phyloP scores from a whole-genome alignment of 2,797 vertebrate species.

The Megaceryle alcyon region DNA sequence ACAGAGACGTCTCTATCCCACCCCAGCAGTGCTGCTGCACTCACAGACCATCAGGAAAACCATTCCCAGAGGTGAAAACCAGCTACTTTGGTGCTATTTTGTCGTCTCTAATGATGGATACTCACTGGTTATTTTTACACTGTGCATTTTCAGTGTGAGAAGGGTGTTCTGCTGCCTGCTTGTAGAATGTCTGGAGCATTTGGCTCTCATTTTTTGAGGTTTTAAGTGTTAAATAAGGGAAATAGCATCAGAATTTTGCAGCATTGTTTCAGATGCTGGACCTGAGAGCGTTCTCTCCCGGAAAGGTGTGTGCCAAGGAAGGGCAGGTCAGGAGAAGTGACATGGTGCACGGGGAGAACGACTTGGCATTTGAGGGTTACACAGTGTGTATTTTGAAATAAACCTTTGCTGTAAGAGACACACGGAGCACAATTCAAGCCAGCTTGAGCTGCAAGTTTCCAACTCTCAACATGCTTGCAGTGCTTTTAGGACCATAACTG shows the following conservation, averaged over 20 bases:
- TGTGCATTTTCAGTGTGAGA: background rate
- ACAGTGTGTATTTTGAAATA: rapidly evolving
- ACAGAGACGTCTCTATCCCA: background rate
- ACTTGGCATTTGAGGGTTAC: background rate
- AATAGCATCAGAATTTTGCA: background rate
- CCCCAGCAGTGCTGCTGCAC: background rate
- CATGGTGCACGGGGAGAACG: rapidly evolving
- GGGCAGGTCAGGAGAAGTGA: background rate
- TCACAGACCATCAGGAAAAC: background rate
- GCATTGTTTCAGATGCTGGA: background rate
- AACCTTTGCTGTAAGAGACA: background rate
- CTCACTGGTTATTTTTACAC: background rate
- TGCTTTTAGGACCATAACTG: background rate
- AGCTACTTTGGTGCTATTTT: background rate
- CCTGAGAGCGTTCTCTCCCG: background rate
- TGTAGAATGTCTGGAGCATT: background rate
- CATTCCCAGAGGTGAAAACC: background rate
- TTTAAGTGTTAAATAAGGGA: background rate
- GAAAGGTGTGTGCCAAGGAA: background rate
- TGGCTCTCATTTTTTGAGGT: background rate
- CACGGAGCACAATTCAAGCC: background rate
- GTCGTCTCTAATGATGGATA: background rate
- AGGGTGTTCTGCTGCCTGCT: background rate
- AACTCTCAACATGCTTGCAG: background rate
- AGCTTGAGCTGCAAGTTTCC: background rate